Base-by-base conservation (phyloP, 2,888 invertebrate genomes). In the Erynnis tages region DNA sequence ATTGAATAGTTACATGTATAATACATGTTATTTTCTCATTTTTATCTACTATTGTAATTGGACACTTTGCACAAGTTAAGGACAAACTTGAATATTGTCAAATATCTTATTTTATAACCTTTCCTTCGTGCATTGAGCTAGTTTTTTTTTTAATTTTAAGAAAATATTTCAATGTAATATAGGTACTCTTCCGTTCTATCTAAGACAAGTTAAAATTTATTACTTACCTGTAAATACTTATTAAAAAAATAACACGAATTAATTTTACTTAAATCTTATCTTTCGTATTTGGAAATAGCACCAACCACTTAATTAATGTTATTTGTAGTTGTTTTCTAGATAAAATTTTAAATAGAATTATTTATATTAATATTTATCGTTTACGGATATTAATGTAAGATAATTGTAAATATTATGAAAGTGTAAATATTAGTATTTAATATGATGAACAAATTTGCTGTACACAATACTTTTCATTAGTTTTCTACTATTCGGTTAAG, bases 241-340 rank as follows among this genome's bases (percentile, higher is more conserved):
- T 43, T 25, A 23, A 34, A 17, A 23, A 4, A 21, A 16, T 23
- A 21, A 35, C 25, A 46, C 16, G 3, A 50, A 40, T 16, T 34
- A 41, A 23, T 37, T 41, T 50, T 13, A 21, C 11, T 13, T 19
- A 29, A 14, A 44, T 41, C 27, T 11, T 41, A 44, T 10, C 40
- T 37, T 45, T 30, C 16, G 21, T 44, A 52, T 62, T 66, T 61
- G 61, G 58, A 63, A 63, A 67, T 65, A 69, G 76, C 74, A 76
- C 73, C 55, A 59, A 65, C 53, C 54, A 61, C 59, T 61, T 49
- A 58, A 5, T 69, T 65, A 57, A 57, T 60, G 56, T 57, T 62
- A 62, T 61, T 52, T 63, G 67, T 73, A 71, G 69, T 67, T 68
- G 59, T 65, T 71, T 72, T 68, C 62, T 69, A 69, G 65, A 48